phyloP scores from a whole-genome alignment of 2,113 vertebrate genomes.

The Chloropsis cyanopogon region DNA sequence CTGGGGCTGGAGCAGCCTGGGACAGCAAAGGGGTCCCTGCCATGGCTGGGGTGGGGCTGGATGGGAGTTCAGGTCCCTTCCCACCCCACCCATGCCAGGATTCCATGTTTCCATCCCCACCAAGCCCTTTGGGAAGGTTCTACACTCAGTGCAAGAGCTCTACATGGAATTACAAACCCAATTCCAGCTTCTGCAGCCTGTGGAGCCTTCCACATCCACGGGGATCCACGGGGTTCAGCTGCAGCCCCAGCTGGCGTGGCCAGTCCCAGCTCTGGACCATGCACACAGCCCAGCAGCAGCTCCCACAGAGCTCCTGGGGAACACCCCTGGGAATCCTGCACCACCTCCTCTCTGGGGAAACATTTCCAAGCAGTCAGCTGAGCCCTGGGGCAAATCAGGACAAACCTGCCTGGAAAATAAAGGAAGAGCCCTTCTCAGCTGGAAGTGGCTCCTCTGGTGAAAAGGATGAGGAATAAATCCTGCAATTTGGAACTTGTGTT shows the following conservation, averaged over 20 bases:
- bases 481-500: background rate
- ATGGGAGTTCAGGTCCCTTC: background rate
- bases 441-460: background rate
- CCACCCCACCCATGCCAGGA: background rate
- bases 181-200: background rate
- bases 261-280: fast-evolving
- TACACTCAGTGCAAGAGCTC: background rate
- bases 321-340: background rate
- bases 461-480: background rate
- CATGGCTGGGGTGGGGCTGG: fast-evolving
- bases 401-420: background rate
- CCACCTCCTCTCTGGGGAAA: background rate
- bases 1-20: background rate
- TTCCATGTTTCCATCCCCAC: fast-evolving
- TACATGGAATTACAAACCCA: background rate
- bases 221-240: background rate
- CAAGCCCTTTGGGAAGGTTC: background rate
- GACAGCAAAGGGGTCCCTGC: fast-evolving
- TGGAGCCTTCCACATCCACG: fast-evolving
- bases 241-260: no score
- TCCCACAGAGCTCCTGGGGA: background rate
- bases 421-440: background rate
- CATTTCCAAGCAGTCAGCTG: background rate
- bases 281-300: fast-evolving
- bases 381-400: background rate